Evolutionary conservation across 2,113 vertebrate species (phyloP).

Genomic region (human): DNA sequence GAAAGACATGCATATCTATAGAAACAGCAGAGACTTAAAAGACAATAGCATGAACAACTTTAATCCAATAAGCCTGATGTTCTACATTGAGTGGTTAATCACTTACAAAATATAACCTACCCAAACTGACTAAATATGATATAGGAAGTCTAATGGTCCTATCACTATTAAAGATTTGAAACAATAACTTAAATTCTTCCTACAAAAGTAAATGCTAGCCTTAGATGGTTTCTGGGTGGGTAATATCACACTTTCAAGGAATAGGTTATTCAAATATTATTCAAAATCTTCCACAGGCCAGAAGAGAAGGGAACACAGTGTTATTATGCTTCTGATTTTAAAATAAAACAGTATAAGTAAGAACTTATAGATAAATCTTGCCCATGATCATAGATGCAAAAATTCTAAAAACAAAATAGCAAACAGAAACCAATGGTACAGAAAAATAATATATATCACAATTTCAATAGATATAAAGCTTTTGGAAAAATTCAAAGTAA

Average conservation of each 20-base stretch:
- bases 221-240: background rate
- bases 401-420: background rate
- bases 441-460: background rate
- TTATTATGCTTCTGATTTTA: slow-evolving; percentile 24
- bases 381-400: background rate
- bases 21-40: background rate
- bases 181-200: background rate
- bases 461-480: background rate
- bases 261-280: background rate
- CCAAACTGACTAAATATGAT: background rate
- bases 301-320: background rate
- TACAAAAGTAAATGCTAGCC: background rate
- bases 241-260: background rate
- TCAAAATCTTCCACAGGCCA: background rate
- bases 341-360: background rate
- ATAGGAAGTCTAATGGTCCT: background rate
- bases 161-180: background rate
- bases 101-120: background rate
- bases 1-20: background rate
- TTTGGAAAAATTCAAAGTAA: background rate
- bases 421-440: background rate
- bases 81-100: background rate
- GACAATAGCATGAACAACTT: background rate
- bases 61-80: background rate
- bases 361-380: background rate